Evolutionary conservation across 2,888 invertebrate genomes (phyloP).

Genomic region (Ennomos fuscantarius): DNA sequence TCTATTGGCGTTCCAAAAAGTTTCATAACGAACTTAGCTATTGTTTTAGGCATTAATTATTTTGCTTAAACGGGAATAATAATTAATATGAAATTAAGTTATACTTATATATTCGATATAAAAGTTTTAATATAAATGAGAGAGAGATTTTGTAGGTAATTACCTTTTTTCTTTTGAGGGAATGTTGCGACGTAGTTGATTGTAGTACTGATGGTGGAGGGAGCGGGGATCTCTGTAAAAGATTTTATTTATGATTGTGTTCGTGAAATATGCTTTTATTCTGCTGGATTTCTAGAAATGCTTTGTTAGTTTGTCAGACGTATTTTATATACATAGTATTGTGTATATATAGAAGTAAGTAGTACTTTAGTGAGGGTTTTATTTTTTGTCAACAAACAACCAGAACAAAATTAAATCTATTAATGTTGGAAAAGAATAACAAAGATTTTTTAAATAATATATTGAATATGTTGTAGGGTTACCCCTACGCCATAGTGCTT

Average conservation of each 20-base stretch:
- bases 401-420: no score
- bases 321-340: conserved; percentile 6
- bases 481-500: no score
- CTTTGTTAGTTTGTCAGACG: conserved; percentile 10
- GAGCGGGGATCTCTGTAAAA: conserved; percentile 92
- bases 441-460: no score
- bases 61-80: conserved; percentile 39
- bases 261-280: conserved; percentile 16
- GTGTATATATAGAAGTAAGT: background rate
- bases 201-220: conserved; percentile 88
- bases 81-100: conserved; percentile 33
- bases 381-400: no score
- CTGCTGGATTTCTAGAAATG: conserved; percentile 8
- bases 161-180: conserved; percentile 88
- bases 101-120: conserved; percentile 10
- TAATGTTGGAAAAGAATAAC: no score
- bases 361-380: no score
- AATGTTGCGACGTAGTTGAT: conserved; percentile 84
- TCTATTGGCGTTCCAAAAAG: conserved; percentile 53
- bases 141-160: conserved; percentile 14
- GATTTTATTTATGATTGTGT: conserved; percentile 19
- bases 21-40: conserved; percentile 48
- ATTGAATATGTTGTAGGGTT: no score
- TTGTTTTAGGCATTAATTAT: conserved; percentile 54
- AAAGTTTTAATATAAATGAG: conserved; percentile 16